These are phyloP conservation scores for Labia minor DNA, from an alignment of 2,888 invertebrate genomes.

Conservation along the genomic window DNA sequence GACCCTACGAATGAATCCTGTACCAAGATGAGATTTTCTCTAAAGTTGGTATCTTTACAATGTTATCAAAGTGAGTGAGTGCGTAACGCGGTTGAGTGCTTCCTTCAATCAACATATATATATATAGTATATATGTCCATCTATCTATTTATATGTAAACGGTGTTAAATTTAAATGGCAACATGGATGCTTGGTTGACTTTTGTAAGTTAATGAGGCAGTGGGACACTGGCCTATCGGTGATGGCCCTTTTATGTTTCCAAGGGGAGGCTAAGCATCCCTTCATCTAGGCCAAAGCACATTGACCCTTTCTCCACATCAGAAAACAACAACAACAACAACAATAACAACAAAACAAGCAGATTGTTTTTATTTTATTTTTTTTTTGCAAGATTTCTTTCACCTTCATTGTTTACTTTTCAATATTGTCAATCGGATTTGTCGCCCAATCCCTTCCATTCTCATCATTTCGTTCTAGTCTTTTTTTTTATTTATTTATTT, in stretches of 20 bases:
- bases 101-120: background rate
- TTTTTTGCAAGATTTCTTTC: background rate
- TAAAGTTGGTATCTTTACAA: no score
- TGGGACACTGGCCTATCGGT: background rate
- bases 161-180: slow-evolving; percentile 1
- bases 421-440: background rate
- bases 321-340: no score
- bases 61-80: background rate
- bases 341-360: background rate
- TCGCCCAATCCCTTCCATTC: background rate
- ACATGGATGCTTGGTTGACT: background rate
- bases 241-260: no score
- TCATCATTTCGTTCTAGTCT: no score
- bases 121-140: background rate
- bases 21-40: no score
- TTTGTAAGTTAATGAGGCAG: background rate
- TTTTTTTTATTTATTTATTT: background rate
- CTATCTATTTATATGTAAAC: slow-evolving; percentile 1
- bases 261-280: no score
- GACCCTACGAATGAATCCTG: no score
- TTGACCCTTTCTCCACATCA: no score
- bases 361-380: background rate
- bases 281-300: no score
- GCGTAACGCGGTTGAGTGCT: background rate
- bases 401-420: background rate